Evolutionary conservation across 2,113 vertebrate species (phyloP), one percentile per base, ranked within the genome.

Genomic region (rat (Rattus norvegicus)): DNA sequence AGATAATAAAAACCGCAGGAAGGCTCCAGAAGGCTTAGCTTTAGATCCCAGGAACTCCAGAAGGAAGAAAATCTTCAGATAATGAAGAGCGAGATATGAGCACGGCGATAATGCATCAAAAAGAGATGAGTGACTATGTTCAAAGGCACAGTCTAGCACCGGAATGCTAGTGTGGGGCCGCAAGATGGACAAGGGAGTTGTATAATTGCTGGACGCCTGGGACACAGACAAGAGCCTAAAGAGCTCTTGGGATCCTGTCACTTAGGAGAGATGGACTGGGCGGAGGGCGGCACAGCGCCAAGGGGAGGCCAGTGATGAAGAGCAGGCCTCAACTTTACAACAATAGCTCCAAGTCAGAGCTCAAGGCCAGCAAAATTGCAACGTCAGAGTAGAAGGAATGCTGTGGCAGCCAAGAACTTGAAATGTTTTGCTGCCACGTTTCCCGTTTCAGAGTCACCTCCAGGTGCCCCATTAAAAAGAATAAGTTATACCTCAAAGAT

Each of bases 1-100:
- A 10, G 13, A 92, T 87, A 79, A 81, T 77, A 79, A 89, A 54
- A 92, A 90, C 67, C n/a, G 63, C 26, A 89, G 33, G 86, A 93
- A 39, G 4, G 12, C 1, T 88, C 33, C 28, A 83, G 79, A 26
- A 85, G 36, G 5, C 52, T 39, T 52, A 93, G 86, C 36, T 63
- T 39, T 20, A 91, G 85, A 69, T 88, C 77, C 73, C 26, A 95
- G 70, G 4, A 94, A 93, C 69, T 95, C 16, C 16, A 90, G 56
- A 56, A 93, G 4, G 28, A 91, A 3, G 19, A 85, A 52, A 65
- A 36, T 14, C 26, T 1, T 28, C 47, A 91, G 70, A 70, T 69
- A 54, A 70, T 83, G 19, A 92, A 76, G 26, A 89, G 24, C 24
- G 75, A 96, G 33, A 91, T 87, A 90, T 49, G 24, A 85, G 5